Conservation (phyloP, 2,113 vertebrate genomes). For the Bostrychus sinensis region DNA sequence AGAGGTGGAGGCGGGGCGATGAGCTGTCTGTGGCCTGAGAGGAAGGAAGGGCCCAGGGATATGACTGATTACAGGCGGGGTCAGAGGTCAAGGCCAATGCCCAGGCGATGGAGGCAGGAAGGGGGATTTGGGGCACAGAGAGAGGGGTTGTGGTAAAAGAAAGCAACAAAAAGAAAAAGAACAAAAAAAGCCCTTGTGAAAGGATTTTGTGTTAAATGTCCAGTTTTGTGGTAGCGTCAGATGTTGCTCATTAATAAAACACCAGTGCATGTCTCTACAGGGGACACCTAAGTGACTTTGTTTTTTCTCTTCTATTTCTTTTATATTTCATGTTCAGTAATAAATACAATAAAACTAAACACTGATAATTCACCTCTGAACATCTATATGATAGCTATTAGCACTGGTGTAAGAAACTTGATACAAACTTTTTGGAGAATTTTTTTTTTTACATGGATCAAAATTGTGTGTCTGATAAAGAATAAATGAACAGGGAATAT, state of each 20-base stretch:
- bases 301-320: not conserved
- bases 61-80: constrained; percentile 84
- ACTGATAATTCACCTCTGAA: not conserved
- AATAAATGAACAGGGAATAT: too few species aligned
- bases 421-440: too few species aligned
- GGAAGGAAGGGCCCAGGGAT: constrained; percentile 77
- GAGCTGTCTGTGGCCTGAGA: constrained; percentile 76
- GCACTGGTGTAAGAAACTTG: too few species aligned
- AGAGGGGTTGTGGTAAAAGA: constrained; percentile 57
- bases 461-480: too few species aligned
- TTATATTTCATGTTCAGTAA: not conserved
- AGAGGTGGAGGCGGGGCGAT: constrained; percentile 50
- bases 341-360: not conserved
- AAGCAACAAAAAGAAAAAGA: constrained; percentile 19
- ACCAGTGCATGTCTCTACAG: not conserved
- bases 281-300: not conserved
- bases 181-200: constrained; percentile 36
- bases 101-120: constrained; percentile 70
- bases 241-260: constrained; percentile 44
- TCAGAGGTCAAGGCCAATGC: constrained; percentile 81
- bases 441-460: too few species aligned
- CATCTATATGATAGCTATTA: too few species aligned
- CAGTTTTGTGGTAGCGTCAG: constrained; percentile 47
- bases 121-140: constrained; percentile 55
- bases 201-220: constrained; percentile 45